Conservation (phyloP, 1,140 invertebrate species). For the Drosophila fuyamai region DNA sequence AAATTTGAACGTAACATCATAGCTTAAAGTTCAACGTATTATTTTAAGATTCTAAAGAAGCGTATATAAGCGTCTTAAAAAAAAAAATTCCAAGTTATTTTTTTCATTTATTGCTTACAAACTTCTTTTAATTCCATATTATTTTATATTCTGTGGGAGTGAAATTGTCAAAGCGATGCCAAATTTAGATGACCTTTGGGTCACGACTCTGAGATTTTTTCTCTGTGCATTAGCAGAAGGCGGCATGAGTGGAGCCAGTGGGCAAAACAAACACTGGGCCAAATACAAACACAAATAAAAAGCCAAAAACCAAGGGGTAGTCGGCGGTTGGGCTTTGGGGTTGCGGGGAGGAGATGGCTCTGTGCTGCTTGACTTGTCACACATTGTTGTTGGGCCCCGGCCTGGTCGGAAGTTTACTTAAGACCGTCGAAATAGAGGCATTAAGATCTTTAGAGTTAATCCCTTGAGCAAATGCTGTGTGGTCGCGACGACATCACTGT, state of each 20-base stretch:
- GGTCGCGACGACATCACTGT: conserved; percentile 52
- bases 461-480: conserved; percentile 80
- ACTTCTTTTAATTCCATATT: too few relatives aligned
- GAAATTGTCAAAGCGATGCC: too few relatives aligned
- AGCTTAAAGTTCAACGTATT: too few relatives aligned
- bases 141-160: too few relatives aligned
- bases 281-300: conserved; percentile 76
- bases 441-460: conserved; percentile 84
- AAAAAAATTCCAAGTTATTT: too few relatives aligned
- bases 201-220: background rate
- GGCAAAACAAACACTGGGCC: conserved; percentile 72
- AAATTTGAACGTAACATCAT: too few relatives aligned
- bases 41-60: too few relatives aligned
- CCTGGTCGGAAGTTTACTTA: conserved; percentile 76
- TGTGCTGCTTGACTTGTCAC: conserved; percentile 76
- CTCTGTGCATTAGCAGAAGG: conserved; percentile 14
- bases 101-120: too few relatives aligned
- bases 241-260: conserved; percentile 68
- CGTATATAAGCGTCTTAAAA: too few relatives aligned
- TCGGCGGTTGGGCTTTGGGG: background rate
- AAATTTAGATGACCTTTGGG: background rate
- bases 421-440: conserved; percentile 83
- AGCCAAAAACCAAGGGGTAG: conserved; percentile 39
- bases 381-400: conserved; percentile 46
- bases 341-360: conserved; percentile 14